Conservation (phyloP, 2,113 vertebrate genomes). For the Platichthys stellatus region DNA sequence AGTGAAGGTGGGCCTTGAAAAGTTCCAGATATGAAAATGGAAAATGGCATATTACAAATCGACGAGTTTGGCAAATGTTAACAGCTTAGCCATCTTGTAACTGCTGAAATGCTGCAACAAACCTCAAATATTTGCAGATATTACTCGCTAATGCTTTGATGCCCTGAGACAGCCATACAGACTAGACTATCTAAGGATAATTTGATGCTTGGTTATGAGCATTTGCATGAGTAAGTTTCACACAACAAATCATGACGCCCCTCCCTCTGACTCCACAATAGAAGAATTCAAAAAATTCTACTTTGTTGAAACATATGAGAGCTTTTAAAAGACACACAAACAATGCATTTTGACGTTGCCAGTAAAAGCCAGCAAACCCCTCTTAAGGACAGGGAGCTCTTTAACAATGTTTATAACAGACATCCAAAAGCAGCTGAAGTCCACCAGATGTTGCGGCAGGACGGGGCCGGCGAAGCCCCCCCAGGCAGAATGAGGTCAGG, state of each 20-base stretch:
- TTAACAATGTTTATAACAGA: conserved; percentile 73
- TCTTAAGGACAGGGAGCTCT: conserved; percentile 56
- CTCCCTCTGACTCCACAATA: neutral
- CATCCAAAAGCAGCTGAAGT: conserved; percentile 72
- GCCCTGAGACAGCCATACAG: neutral
- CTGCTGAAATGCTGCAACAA: neutral
- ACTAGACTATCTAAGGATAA: neutral
- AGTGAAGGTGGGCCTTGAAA: too few species aligned
- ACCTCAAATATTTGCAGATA: neutral
- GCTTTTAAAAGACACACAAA: conserved; percentile 62
- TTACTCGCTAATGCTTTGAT: neutral
- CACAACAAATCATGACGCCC: neutral
- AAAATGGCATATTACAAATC: neutral
- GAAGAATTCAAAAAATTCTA: conserved; percentile 9
- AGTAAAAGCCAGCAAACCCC: conserved; percentile 53
- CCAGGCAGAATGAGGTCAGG: conserved; percentile 83
- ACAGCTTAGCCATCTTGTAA: neutral
- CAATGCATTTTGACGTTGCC: conserved; percentile 54
- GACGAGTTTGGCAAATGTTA: neutral
- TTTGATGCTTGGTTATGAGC: conserved; percentile 4
- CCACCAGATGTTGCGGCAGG: conserved; percentile 79
- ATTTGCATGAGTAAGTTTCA: neutral
- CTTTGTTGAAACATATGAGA: conserved; percentile 42
- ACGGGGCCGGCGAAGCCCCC: conserved; percentile 59
- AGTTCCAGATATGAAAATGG: neutral